Conservation (phyloP, 2,888 invertebrate genomes). For the Pilophorus perplexus region DNA sequence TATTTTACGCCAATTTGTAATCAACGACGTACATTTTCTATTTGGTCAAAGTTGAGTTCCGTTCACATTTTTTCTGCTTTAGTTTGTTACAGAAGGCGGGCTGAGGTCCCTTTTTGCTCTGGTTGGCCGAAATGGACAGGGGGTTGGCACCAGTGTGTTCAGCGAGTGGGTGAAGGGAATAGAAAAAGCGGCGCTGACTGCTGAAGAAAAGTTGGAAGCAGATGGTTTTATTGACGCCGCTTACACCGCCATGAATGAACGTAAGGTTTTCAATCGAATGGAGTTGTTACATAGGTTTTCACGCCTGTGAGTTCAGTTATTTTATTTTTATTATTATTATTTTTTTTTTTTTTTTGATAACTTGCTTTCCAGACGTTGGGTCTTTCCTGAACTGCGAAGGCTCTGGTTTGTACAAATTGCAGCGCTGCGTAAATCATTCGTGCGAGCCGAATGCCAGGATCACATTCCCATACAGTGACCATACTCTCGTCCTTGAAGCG, state of each 20-base stretch:
- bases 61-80: constrained; percentile 15
- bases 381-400: constrained; percentile 90
- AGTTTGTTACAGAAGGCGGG: constrained; percentile 77
- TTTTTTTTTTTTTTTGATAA: background rate
- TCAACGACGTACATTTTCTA: too few relatives aligned
- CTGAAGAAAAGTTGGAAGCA: constrained; percentile 65
- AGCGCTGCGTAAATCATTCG: constrained; percentile 89
- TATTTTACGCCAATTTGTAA: too few relatives aligned
- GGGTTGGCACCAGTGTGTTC: constrained; percentile 86
- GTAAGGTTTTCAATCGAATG: constrained; percentile 53
- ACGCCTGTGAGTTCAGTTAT: background rate
- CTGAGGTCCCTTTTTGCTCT: constrained; percentile 67
- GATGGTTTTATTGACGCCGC: constrained; percentile 77
- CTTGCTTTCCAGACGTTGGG: constrained; percentile 55
- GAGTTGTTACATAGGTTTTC: background rate
- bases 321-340: background rate
- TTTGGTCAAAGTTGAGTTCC: background rate
- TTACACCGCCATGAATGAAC: constrained; percentile 78
- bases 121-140: constrained; percentile 90
- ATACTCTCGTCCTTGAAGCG: constrained; percentile 70
- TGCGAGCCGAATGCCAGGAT: constrained; percentile 86
- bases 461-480: constrained; percentile 79
- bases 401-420: constrained; percentile 79
- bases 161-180: constrained; percentile 83
- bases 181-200: constrained; percentile 63